Evolutionary conservation across 2,888 invertebrate species (phyloP).

Genomic region (Morpho helenor): DNA sequence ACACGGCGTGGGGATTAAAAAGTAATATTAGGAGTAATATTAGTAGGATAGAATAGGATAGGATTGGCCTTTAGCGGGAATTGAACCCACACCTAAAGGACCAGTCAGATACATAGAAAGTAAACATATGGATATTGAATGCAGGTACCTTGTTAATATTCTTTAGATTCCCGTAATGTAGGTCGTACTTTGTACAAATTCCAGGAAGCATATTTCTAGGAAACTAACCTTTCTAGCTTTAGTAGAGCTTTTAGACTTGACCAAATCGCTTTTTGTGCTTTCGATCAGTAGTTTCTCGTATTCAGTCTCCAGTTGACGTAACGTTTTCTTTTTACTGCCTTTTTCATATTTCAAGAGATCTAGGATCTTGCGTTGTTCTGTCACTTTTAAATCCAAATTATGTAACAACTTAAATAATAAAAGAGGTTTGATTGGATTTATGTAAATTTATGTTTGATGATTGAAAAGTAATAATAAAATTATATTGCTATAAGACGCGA

Average conservation of each 20-base stretch:
- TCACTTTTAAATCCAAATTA: conserved; percentile 84
- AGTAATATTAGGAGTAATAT: no score
- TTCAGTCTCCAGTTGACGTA: conserved; percentile 78
- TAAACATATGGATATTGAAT: no score
- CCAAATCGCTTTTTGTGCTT: conserved; percentile 72
- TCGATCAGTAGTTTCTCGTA: conserved; percentile 81
- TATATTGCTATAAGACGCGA: no score
- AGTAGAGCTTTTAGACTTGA: conserved; percentile 76
- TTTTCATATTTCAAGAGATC: conserved; percentile 86
- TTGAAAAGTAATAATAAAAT: no score
- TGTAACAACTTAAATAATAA: conserved; percentile 53
- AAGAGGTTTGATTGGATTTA: neutral
- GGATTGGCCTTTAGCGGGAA: no score
- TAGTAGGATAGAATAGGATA: no score
- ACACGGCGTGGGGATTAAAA: no score
- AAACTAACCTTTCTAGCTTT: conserved; percentile 80
- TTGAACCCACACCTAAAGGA: no score
- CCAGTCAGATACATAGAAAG: no score
- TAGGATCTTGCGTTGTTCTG: conserved; percentile 84
- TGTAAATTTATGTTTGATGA: no score
- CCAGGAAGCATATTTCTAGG: neutral
- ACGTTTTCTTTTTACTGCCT: conserved; percentile 79
- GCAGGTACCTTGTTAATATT: neutral
- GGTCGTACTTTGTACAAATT: no score
- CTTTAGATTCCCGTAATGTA: no score